Evolutionary conservation across 1,140 invertebrate genomes (phyloP), one percentile per base, ranked within the genome.

Genomic region (Dinoponera quadriceps): DNA sequence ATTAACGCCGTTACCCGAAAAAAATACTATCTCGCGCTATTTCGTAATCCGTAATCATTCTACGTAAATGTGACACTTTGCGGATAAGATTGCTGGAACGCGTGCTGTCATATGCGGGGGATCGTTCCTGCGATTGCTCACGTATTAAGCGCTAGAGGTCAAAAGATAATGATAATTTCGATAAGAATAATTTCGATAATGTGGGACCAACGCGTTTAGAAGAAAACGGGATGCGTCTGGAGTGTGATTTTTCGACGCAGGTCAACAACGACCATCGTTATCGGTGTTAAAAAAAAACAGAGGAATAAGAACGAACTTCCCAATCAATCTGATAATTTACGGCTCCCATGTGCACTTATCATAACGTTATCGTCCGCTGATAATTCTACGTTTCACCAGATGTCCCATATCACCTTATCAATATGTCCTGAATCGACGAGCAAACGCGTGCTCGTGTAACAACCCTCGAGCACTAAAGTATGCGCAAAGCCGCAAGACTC

Each of bases 41-140:
- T 27, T 74, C 18, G n/a, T 25, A 27, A 60, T 77, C 63, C n/a
- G 2, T 66, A 38, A 66, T 27, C 33, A 14, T 65, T 65, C n/a
- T 9, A 25, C 2, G 4, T 77, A 44, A 9, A 44, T 9, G 44
- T n/a, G 44, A 77, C 5, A 77, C 22, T 55, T 66, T 1, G 33
- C 9, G 4, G 20, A 66, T 77, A 77, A 77, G 33, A 74, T 74
- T 74, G 33, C 44, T 2, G 38, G 14, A 44, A 9, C 38, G 38
- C 38, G 16, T 25, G n/a, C n/a, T n/a, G 13, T 9, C 29, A 38
- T 3, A 20, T 5, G 49, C n/a, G 29, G n/a, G n/a, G 16, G 18
- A 77, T 33, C 2, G 22, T 55, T 4, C 20, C 7, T 77, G 38
- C n/a, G 38, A 54, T 54, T 77, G 14, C 38, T 48, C 5, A 62